Evolutionary conservation across 2,888 invertebrate species (phyloP).

Genomic region (Oligia latruncula): DNA sequence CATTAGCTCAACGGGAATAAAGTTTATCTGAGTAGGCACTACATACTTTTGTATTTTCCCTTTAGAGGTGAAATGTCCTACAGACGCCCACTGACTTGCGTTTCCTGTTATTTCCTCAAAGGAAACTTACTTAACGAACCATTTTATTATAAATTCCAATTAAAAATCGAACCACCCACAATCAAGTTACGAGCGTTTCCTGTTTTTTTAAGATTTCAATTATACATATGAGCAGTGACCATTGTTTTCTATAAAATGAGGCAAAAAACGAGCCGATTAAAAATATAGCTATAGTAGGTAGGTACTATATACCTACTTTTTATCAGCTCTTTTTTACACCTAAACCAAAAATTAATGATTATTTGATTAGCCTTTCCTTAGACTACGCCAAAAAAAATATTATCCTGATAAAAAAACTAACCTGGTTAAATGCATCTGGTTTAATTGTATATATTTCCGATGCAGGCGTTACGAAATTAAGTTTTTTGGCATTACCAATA

Average conservation of each 20-base stretch:
- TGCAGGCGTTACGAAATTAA: neutral
- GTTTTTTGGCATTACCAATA: neutral
- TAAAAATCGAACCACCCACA: constrained; percentile 35
- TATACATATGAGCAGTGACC: constrained; percentile 6
- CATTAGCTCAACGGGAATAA: neutral
- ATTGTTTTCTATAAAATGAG: constrained; percentile 30
- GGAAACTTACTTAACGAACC: constrained; percentile 32
- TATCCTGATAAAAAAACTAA: neutral
- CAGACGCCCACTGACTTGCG: constrained; percentile 10
- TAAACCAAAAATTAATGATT: neutral
- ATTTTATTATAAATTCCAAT: constrained; percentile 41
- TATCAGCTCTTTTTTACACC: neutral
- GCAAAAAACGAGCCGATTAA: constrained; percentile 17
- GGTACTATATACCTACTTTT: neutral
- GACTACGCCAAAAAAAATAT: neutral
- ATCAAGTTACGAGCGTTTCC: constrained; percentile 43
- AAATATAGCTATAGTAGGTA: neutral
- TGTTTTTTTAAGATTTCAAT: constrained; percentile 50
- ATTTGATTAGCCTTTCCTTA: neutral
- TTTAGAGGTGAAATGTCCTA: constrained; percentile 22
- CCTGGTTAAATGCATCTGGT: neutral
- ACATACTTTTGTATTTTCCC: constrained; percentile 9
- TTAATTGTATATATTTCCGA: neutral
- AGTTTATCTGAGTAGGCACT: constrained; percentile 1
- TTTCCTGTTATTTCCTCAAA: constrained; percentile 41